Base-by-base conservation (phyloP, 2,113 vertebrate genomes). In the Pelmatolapia mariae region DNA sequence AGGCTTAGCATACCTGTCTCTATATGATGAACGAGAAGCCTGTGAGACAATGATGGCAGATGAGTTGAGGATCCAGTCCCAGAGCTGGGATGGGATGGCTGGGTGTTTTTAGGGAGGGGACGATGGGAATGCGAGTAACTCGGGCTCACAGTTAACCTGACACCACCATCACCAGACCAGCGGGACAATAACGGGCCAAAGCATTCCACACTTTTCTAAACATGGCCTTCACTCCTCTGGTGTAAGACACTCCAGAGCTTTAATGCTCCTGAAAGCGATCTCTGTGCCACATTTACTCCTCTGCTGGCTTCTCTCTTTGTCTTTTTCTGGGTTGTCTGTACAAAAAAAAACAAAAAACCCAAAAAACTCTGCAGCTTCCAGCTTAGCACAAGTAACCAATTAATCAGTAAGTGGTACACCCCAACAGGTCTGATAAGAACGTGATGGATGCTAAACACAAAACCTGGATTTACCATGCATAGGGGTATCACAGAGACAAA, bases 391-490 rank as follows among this genome's bases (percentile, higher is more conserved):
- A 66, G 86, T 76, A 81, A 59, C 22, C 88, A 10, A 91, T 94
- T 31, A 84, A 95, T 92, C 91, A 93, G 92, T 80, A 87, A 92
- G 88, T 82, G n/a, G 76, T 66, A 66, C 73, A 87, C 40, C 84
- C 91, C 89, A 89, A 80, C 85, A 52, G 89, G 18, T 88, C 87
- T 88, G 94, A 96, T 95, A 92, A 96, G 92, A 93, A 86, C 81
- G 52, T 94, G 92, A 95, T 81, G 52, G 91, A 95, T 95, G 89
- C 86, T 91, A 92, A 95, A 93, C 93, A 95, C 92, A 90, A 92
- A 91, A 90, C 73, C 73, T 53, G 83, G 80, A 87, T 89, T 89
- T 83, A 88, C 82, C 82, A 54, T 24, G 84, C 66, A 12, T 22
- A 52, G 19, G 80, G 52, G 38, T 47, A 91, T 92, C 91, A 79